Evolutionary conservation across 2,113 vertebrate genomes (phyloP), one percentile per base, ranked within the genome.

Genomic region (Urocitellus parryii): DNA sequence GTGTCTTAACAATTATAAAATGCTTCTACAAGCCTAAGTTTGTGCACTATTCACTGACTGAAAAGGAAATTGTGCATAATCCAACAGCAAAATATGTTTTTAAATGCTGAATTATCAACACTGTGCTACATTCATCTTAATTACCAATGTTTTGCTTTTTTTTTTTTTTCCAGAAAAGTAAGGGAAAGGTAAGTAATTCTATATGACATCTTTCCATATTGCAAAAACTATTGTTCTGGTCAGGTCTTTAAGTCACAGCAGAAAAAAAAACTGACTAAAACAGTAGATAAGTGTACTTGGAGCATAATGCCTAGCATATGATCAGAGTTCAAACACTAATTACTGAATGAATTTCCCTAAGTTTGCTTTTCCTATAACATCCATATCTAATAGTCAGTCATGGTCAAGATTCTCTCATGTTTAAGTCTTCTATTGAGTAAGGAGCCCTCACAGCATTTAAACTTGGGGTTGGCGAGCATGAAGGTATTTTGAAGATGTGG

Each of bases 381-480:
- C 22, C 42, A 24, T 58, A 58, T 58, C n/a, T 85, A 76, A 45
- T 45, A 86, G 48, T 72, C 86, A 83, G 39, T 83, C 18, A 51
- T 42, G 14, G 58, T 42, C n/a, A 91, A 74, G 80, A 77, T 68
- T 79, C 56, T 73, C 78, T 79, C 58, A 58, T 94, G 42, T 83
- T 84, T 94, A 87, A 94, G 42, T 79, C 37, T 34, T 56, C 3
- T 85, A 24, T 88, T 94, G 51, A 92, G 29, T 58, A 34, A 95
- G 82, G 34, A 80, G 22, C 8, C 56, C 27, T 70, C 56, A 70
- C 0, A 58, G 25, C 37, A 42, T 3, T 85, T 61, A 89, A 72
- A 89, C 7, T 81, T 90, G 29, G 74, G 7, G 58, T 61, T 91
- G 77, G 8, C 5, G 17, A 10, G 4, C 0, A 32, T 83, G 34